Conservation (phyloP, 2,797 vertebrate genomes). For the Apogon talboti region DNA sequence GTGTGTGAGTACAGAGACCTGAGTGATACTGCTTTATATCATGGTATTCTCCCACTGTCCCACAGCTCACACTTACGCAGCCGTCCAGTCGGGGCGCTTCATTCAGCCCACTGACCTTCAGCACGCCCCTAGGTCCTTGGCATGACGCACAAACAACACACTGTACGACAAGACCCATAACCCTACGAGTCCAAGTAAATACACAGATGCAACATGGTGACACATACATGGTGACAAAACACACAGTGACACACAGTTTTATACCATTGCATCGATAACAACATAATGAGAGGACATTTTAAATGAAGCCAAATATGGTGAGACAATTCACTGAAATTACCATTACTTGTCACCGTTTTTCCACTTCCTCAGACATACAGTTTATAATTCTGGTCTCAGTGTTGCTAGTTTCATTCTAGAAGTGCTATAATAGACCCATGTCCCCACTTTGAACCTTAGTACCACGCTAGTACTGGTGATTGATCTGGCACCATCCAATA, state of each 20-base stretch:
- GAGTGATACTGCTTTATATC: slow-evolving; percentile 79
- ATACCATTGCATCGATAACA: background rate
- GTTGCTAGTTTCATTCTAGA: background rate
- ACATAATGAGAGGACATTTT: slow-evolving; percentile 12
- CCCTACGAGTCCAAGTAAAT: slow-evolving; percentile 39
- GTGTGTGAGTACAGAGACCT: slow-evolving; percentile 79
- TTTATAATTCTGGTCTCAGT: background rate
- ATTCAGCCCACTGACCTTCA: slow-evolving; percentile 81
- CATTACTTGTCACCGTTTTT: background rate
- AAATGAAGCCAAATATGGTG: slow-evolving; percentile 2
- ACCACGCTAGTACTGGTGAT: no score
- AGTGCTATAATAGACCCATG: no score
- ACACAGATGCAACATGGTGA: slow-evolving; percentile 40
- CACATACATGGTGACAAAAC: slow-evolving; percentile 14
- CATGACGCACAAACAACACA: slow-evolving; percentile 74
- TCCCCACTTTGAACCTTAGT: no score
- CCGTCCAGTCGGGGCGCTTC: slow-evolving; percentile 41
- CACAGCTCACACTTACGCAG: slow-evolving; percentile 41
- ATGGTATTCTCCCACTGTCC: slow-evolving; percentile 73
- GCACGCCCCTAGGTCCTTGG: slow-evolving; percentile 70
- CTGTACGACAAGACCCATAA: slow-evolving; percentile 52
- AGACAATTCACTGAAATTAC: slow-evolving; percentile 3
- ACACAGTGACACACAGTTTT: slow-evolving; percentile 10
- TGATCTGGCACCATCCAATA: no score
- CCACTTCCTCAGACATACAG: background rate